Evolutionary conservation across 2,113 vertebrate genomes (phyloP), one percentile per base, ranked within the genome.

Genomic region (Oreochromis tanganicae): DNA sequence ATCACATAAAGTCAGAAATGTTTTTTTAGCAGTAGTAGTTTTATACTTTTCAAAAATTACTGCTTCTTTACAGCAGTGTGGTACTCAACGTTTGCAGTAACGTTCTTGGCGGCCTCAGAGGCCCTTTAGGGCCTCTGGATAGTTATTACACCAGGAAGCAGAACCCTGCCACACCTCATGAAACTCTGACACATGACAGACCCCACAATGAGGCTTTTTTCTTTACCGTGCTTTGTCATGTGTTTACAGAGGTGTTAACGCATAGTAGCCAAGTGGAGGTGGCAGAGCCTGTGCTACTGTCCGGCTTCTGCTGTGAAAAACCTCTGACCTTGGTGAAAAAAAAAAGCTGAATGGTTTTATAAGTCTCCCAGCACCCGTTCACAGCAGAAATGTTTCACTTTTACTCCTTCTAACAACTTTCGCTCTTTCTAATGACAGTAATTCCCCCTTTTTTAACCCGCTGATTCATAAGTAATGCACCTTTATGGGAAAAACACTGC

Each of bases 381-480:
- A 83, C 85, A 83, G 63, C 27, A 12, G 80, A 90, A 91, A 93
- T 92, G 75, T 93, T 89, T 89, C 84, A 84, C 90, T 80, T 85
- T 80, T 87, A 71, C 54, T 84, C 91, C 93, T 94, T 93, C 63
- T 91, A 88, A 94, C 93, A 95, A 91, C 85, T 83, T 78, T 81
- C 14, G 5, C n/a, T 80, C 63, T 86, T 85, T 93, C 80, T 91
- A 89, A 94, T 92, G 93, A 91, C 86, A 85, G 87, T 90, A 85
- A 93, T 81, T 86, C 71, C 82, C 73, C 80, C 14, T 7, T 29
- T 48, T 78, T 84, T 80, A 81, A 84, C 81, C 55, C 78, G 54
- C 59, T 90, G 92, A 95, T 93, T 95, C 92, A 93, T 93, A 80
- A 83, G 88, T 93, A 93, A 93, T 86, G 81, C 78, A 79, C 85